phyloP scores from a whole-genome alignment of 2,888 invertebrate genomes.

The Mesochorus sp. region DNA sequence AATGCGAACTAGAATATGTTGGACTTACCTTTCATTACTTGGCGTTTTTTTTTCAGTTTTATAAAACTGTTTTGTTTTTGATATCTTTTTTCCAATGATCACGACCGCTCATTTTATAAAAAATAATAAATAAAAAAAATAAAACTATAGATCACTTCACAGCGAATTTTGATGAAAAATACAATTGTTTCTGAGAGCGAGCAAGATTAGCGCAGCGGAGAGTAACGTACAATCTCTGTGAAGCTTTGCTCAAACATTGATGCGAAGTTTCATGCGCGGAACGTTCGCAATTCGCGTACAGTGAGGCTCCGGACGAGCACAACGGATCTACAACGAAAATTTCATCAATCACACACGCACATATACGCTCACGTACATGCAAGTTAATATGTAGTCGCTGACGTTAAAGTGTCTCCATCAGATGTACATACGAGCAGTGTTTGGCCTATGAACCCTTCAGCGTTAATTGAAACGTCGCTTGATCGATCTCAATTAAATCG shows the following conservation, averaged over 20 bases:
- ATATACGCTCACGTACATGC: not conserved
- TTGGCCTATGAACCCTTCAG: slow-evolving; percentile 50
- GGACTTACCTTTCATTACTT: no score
- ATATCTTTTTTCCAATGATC: no score
- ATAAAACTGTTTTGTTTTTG: no score
- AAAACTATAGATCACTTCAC: not conserved
- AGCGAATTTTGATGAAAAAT: slow-evolving; percentile 37
- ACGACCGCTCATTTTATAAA: not conserved
- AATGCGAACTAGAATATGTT: no score
- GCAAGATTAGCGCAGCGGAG: slow-evolving; percentile 33
- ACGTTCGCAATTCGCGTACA: slow-evolving; percentile 32
- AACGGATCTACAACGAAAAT: slow-evolving; percentile 66
- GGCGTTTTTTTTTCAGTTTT: no score
- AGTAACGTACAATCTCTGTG: slow-evolving; percentile 53
- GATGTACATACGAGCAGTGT: slow-evolving; percentile 10
- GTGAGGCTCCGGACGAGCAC: not conserved
- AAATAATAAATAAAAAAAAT: not conserved
- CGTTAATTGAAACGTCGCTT: slow-evolving; percentile 69
- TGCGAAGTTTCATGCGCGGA: slow-evolving; percentile 24
- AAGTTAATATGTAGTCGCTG: slow-evolving; percentile 29
- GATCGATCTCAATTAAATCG: slow-evolving; percentile 72
- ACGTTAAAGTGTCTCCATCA: slow-evolving; percentile 1
- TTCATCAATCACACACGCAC: slow-evolving; percentile 67
- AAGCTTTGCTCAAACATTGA: slow-evolving; percentile 52
- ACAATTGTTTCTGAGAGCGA: slow-evolving; percentile 29